A percentile compares a stretch with the other conserved stretches of the same genome.
phyloP scores from a whole-genome alignment of 2,888 invertebrate genomes.

The Frankliniella intonsa region DNA sequence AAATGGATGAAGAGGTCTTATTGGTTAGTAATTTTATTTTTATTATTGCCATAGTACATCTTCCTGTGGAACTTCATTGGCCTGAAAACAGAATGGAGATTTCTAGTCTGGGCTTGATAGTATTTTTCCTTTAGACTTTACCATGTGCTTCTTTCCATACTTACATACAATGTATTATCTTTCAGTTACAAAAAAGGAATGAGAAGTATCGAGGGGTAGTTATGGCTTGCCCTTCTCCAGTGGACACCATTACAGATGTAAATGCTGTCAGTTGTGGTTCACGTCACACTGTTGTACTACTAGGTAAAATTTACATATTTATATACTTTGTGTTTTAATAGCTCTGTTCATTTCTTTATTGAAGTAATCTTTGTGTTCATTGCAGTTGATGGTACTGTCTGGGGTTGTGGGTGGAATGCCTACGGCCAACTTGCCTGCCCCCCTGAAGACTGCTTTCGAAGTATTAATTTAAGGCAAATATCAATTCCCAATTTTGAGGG shows the following conservation, averaged over 20 bases:
- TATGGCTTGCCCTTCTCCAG: conserved; percentile 45
- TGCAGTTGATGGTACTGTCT: conserved; percentile 60
- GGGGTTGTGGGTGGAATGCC: conserved; percentile 75
- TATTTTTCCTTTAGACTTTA: background rate
- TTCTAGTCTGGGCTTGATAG: no score
- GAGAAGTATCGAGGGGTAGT: conserved; percentile 41
- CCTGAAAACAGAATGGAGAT: no score
- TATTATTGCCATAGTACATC: conserved; percentile 28
- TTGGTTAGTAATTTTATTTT: background rate
- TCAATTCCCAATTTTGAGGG: background rate
- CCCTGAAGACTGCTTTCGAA: background rate
- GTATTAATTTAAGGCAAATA: background rate
- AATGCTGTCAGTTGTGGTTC: conserved; percentile 66
- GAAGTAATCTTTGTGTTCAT: conserved; percentile 36
- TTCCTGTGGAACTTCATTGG: background rate
- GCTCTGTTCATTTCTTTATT: background rate
- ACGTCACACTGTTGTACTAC: conserved; percentile 65
- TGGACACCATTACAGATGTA: conserved; percentile 42
- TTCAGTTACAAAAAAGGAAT: conserved; percentile 35
- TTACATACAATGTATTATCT: conserved; percentile 24
- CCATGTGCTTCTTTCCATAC: background rate
- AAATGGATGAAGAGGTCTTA: background rate
- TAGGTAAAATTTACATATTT: conserved; percentile 48
- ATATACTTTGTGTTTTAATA: background rate
- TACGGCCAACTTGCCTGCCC: conserved; percentile 63